A percentile compares a stretch with the other conserved stretches of the same genome.
phyloP scores from a whole-genome alignment of 2,113 vertebrate species.

The Mustela nigripes region DNA sequence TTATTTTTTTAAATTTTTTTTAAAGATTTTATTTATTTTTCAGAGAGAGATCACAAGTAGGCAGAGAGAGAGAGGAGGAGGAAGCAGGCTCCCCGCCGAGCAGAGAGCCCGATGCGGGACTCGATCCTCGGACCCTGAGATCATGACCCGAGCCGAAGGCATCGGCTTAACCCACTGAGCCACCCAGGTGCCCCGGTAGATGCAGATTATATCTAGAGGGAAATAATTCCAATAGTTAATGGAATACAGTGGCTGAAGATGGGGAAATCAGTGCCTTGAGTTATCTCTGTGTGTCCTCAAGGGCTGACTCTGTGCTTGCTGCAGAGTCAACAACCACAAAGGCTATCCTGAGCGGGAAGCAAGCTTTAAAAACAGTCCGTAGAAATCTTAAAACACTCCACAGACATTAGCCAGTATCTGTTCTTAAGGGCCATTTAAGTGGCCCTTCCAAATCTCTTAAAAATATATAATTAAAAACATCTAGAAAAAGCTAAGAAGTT shows the following conservation, averaged over 20 bases:
- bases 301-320: neutral
- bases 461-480: neutral
- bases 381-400: neutral
- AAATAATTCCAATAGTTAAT: constrained; percentile 2
- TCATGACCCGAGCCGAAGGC: no score
- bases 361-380: neutral
- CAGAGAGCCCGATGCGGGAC: no score
- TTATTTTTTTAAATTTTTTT: no score
- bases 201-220: neutral
- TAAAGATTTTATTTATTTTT: no score
- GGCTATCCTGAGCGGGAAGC: neutral
- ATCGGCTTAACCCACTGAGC: no score
- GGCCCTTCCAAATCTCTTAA: neutral
- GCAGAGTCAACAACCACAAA: neutral
- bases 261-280: neutral
- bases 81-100: no score
- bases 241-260: neutral
- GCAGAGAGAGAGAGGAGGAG: no score
- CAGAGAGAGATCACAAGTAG: no score
- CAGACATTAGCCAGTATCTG: neutral
- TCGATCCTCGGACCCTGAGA: no score
- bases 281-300: neutral
- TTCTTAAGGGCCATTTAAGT: neutral
- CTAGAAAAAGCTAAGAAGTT: neutral
- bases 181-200: neutral